A percentile compares a stretch with the other conserved stretches of the same genome.
These are phyloP conservation scores for Holothuria scabra DNA, from an alignment of 53 echinoderm and acorn worm genomes.

Conservation along the genomic window DNA sequence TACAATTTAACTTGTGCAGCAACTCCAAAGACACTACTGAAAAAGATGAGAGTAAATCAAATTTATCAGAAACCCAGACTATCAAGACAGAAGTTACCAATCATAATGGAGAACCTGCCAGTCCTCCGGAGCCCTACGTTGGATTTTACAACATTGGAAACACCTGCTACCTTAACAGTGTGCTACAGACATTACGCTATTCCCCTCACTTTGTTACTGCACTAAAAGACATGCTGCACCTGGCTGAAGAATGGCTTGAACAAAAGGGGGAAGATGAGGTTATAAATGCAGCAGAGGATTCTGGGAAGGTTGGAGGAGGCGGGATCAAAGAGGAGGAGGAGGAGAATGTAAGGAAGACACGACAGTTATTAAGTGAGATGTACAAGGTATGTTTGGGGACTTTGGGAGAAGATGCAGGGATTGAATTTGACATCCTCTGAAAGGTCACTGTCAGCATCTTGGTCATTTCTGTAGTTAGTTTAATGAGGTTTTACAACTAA, in stretches of 20 bases:
- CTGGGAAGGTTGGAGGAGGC: neutral
- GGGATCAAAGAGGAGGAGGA: neutral
- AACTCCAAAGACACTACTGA: too few species aligned
- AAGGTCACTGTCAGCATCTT: too few species aligned
- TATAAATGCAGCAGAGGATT: neutral
- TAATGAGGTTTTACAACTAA: too few species aligned
- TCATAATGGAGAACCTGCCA: conserved; percentile 13
- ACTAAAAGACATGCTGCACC: conserved; percentile 53
- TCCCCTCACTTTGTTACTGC: conserved; percentile 80
- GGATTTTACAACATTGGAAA: conserved; percentile 96
- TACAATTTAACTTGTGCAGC: too few species aligned
- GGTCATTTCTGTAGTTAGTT: too few species aligned
- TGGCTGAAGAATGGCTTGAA: conserved; percentile 42
- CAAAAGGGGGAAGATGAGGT: conserved; percentile 20
- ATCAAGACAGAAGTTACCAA: too few species aligned
- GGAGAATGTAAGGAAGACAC: conserved; percentile 26
- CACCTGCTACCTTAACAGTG: conserved; percentile 98
- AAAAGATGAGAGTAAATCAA: too few species aligned
- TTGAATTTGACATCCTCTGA: too few species aligned
- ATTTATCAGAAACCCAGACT: too few species aligned
- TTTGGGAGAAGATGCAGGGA: too few species aligned
- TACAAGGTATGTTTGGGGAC: conserved; percentile 60
- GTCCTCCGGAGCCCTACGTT: conserved; percentile 65
- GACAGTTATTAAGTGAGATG: conserved; percentile 69
- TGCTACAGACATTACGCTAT: conserved; percentile 89